Conservation (phyloP, 1,140 invertebrate species). For the Whitmania pigra region DNA sequence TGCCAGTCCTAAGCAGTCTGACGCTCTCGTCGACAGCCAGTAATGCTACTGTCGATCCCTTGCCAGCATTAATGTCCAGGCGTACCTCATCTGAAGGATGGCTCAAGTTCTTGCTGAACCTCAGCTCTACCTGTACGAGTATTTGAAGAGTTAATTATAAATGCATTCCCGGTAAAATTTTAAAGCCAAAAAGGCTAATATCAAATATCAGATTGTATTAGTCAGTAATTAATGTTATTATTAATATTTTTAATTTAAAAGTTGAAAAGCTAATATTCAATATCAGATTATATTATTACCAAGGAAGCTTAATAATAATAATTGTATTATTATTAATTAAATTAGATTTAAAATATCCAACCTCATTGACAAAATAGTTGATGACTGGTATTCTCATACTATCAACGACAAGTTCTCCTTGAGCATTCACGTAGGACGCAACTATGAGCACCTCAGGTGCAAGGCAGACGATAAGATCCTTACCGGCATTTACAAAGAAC, state of each 20-base stretch:
- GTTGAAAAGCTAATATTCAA: too few relatives aligned
- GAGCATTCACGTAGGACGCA: conserved; percentile 58
- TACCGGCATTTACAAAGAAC: too few relatives aligned
- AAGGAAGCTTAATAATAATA: too few relatives aligned
- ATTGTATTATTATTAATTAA: too few relatives aligned
- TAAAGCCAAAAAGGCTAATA: too few relatives aligned
- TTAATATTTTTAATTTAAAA: too few relatives aligned
- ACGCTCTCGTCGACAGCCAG: conserved; percentile 78
- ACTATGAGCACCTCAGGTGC: conserved; percentile 67
- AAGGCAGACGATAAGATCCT: conserved; percentile 48
- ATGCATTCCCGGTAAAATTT: too few relatives aligned
- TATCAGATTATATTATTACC: too few relatives aligned
- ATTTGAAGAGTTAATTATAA: too few relatives aligned
- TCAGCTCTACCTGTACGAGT: neutral
- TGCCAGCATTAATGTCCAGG: conserved; percentile 59
- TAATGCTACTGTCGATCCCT: conserved; percentile 71
- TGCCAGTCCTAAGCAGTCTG: conserved; percentile 53
- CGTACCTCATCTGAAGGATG: conserved; percentile 48
- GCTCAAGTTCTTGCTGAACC: neutral
- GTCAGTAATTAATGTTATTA: too few relatives aligned
- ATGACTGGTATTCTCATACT: conserved; percentile 44
- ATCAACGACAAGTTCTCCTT: conserved; percentile 66
- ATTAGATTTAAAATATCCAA: neutral
- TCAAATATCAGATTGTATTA: too few relatives aligned
- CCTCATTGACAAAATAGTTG: conserved; percentile 13